Evolutionary conservation across 2,113 vertebrate genomes (phyloP).

Genomic region (Beaufortia kweichowensis): DNA sequence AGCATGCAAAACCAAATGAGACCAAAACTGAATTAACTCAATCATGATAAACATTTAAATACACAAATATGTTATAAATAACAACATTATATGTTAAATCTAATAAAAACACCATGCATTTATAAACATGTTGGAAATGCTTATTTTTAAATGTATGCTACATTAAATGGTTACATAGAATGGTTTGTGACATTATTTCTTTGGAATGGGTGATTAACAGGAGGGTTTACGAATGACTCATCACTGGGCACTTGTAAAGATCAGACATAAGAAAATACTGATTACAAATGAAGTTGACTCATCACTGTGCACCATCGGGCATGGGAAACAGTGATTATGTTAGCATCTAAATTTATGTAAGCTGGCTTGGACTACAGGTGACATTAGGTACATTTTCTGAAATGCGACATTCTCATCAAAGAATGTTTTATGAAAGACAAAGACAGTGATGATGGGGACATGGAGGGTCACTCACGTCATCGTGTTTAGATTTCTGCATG

Average conservation of each 20-base stretch:
- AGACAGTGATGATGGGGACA: slow-evolving; percentile 66
- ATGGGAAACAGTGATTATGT: slow-evolving; percentile 26
- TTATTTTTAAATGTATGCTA: neutral
- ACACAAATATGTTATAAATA: neutral
- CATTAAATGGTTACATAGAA: neutral
- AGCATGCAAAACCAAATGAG: slow-evolving; percentile 27
- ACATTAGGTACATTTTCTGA: neutral
- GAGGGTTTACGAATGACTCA: neutral
- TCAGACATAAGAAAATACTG: neutral
- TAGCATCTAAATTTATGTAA: slow-evolving; percentile 2
- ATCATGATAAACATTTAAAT: neutral
- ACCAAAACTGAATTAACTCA: neutral
- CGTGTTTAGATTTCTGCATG: slow-evolving; percentile 79
- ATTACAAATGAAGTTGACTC: slow-evolving; percentile 4
- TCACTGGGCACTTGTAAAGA: slow-evolving; percentile 12
- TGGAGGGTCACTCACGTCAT: slow-evolving; percentile 86
- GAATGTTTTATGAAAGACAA: slow-evolving; percentile 39
- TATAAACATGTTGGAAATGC: neutral
- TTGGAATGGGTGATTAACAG: neutral
- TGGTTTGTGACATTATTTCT: slow-evolving; percentile 2
- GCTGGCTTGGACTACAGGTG: slow-evolving; percentile 19
- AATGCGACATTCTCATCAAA: slow-evolving; percentile 26
- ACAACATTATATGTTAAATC: neutral
- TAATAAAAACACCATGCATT: slow-evolving; percentile 7
- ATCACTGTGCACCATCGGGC: neutral